Conservation (phyloP, 1,140 invertebrate species). For the Aethina tumida region DNA sequence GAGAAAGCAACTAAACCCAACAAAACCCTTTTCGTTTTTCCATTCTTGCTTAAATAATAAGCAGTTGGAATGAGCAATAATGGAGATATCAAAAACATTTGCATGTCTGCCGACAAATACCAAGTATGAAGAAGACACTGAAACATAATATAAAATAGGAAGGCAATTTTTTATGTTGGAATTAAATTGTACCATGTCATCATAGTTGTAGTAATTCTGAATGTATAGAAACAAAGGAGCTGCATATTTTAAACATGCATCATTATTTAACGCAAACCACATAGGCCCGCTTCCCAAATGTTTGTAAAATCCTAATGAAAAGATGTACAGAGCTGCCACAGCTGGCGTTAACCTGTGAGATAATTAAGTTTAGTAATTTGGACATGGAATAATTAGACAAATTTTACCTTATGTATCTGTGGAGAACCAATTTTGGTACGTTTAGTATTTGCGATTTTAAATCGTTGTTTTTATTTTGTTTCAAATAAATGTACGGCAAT, state of each 20-base stretch:
- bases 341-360: slow-evolving; percentile 24
- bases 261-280: slow-evolving; percentile 6
- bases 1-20: slow-evolving; percentile 12
- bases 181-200: slow-evolving; percentile 27
- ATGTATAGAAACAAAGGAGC: slow-evolving; percentile 26
- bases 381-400: too few species aligned
- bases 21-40: slow-evolving; percentile 12
- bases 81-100: slow-evolving; percentile 52
- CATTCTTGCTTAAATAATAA: slow-evolving; percentile 11
- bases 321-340: slow-evolving; percentile 21
- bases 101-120: slow-evolving; percentile 59
- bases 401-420: slow-evolving; percentile 26
- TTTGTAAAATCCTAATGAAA: slow-evolving; percentile 16
- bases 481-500: slow-evolving; percentile 26
- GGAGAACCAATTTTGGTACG: slow-evolving; percentile 22
- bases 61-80: slow-evolving; percentile 37
- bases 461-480: slow-evolving; percentile 14
- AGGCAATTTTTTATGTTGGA: too few species aligned
- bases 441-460: slow-evolving; percentile 12
- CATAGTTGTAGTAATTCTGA: slow-evolving; percentile 30
- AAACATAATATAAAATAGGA: slow-evolving; percentile 26
- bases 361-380: too few species aligned
- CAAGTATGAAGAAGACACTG: slow-evolving; percentile 49
- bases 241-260: slow-evolving; percentile 20
- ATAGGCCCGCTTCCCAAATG: slow-evolving; percentile 20